These are phyloP conservation scores for Holothuria glaberrima DNA, from an alignment of 35 echinoderm and acorn worm genomes.

Conservation along the genomic window DNA sequence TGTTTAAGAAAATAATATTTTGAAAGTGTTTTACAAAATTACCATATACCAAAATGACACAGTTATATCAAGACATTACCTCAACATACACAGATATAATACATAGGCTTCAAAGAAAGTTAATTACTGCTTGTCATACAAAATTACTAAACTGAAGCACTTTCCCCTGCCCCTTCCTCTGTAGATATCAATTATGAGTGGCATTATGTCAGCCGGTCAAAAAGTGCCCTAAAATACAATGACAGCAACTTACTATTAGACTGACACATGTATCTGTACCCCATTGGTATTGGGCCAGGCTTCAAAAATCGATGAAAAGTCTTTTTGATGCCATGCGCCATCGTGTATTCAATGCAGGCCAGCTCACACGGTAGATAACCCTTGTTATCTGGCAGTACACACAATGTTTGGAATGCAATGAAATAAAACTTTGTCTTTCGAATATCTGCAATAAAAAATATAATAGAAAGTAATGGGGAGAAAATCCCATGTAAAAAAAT, in stretches of 20 bases:
- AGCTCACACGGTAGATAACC: conserved; percentile 84
- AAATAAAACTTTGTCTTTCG: conserved; percentile 81
- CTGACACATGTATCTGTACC: conserved; percentile 76
- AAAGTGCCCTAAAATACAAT: too few relatives aligned
- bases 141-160: too few relatives aligned
- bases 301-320: conserved; percentile 75
- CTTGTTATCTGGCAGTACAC: conserved; percentile 62
- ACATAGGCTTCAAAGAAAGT: too few relatives aligned
- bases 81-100: too few relatives aligned
- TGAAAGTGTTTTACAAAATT: too few relatives aligned
- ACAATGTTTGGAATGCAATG: conserved; percentile 83
- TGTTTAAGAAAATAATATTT: too few relatives aligned
- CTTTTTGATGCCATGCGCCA: conserved; percentile 74
- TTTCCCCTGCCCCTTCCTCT: too few relatives aligned
- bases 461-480: background rate
- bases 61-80: too few relatives aligned
- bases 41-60: too few relatives aligned
- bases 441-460: conserved; percentile 60
- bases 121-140: too few relatives aligned
- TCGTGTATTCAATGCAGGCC: conserved; percentile 80
- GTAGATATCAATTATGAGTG: too few relatives aligned
- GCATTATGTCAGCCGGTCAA: too few relatives aligned
- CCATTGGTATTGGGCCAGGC: conserved; percentile 80
- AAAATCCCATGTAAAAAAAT: background rate
- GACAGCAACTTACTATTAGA: conserved; percentile 65